These are phyloP conservation scores for Lagopus muta DNA, from an alignment of 2,113 vertebrate genomes.

Conservation along the genomic window DNA sequence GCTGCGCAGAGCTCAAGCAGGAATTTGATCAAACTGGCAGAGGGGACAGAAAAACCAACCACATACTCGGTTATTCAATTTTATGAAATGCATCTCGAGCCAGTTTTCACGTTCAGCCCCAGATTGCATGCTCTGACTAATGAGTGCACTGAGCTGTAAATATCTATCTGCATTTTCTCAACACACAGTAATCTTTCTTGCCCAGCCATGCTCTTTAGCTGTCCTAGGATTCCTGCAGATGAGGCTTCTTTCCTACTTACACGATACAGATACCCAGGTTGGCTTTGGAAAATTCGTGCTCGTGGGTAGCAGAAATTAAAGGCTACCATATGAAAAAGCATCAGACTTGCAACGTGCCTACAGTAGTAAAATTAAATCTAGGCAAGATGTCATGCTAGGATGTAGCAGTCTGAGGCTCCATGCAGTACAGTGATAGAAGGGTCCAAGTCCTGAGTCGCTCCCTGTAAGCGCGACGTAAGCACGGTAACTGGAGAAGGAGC, in stretches of 20 bases:
- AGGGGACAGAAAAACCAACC: not conserved
- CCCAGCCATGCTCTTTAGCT: not conserved
- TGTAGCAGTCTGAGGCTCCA: not conserved
- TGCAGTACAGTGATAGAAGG: not conserved
- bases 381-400: not conserved
- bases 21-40: not conserved
- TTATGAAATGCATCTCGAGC: not conserved
- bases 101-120: not conserved
- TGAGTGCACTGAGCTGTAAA: not conserved
- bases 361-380: not conserved
- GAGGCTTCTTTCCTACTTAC: not conserved
- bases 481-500: conserved; percentile 4
- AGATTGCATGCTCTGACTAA: not conserved
- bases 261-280: not conserved
- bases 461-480: not conserved
- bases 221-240: not conserved
- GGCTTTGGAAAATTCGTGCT: not conserved
- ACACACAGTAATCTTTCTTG: not conserved
- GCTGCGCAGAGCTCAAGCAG: not conserved
- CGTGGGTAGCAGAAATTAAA: not conserved
- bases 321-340: not conserved
- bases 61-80: not conserved
- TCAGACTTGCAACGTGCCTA: rapidly evolving
- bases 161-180: not conserved
- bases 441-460: not conserved